These are phyloP conservation scores for Brachyalestes nurse DNA, from an alignment of 2,797 vertebrate species.

Conservation along the genomic window DNA sequence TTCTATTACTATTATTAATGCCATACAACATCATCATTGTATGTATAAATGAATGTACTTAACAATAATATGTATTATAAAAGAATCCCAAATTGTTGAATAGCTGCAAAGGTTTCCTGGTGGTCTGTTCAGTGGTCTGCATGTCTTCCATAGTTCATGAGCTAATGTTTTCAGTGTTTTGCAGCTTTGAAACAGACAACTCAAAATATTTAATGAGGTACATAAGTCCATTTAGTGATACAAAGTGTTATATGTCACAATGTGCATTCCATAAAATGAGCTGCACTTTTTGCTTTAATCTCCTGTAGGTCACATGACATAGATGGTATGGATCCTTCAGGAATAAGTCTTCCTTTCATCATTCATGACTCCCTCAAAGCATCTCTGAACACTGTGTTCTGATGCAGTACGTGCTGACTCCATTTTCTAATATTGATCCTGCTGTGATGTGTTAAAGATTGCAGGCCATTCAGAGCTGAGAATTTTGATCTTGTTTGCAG, in stretches of 20 bases:
- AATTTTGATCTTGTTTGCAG: conserved; percentile 13
- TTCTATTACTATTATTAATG: too few species aligned
- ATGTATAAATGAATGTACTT: too few species aligned
- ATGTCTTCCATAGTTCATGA: neutral
- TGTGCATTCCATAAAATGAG: neutral
- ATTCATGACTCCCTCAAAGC: conserved; percentile 8
- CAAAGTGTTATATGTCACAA: neutral
- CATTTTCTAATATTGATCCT: conserved; percentile 23
- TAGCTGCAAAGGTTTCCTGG: neutral
- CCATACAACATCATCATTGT: too few species aligned
- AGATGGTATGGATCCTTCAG: neutral
- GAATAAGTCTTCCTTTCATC: conserved; percentile 16
- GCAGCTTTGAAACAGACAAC: neutral
- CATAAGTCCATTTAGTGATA: neutral
- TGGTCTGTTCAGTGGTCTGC: neutral
- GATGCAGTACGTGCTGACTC: neutral
- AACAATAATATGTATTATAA: too few species aligned
- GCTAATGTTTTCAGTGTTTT: neutral
- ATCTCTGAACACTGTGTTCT: neutral
- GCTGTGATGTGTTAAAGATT: conserved; percentile 27
- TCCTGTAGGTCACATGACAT: neutral
- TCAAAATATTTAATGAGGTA: neutral
- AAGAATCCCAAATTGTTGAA: too few species aligned
- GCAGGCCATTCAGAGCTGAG: neutral
- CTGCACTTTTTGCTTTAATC: conserved; percentile 13